These are phyloP conservation scores for Sarcophaga subvicina DNA, from an alignment of 2,888 invertebrate genomes.

Conservation along the genomic window DNA sequence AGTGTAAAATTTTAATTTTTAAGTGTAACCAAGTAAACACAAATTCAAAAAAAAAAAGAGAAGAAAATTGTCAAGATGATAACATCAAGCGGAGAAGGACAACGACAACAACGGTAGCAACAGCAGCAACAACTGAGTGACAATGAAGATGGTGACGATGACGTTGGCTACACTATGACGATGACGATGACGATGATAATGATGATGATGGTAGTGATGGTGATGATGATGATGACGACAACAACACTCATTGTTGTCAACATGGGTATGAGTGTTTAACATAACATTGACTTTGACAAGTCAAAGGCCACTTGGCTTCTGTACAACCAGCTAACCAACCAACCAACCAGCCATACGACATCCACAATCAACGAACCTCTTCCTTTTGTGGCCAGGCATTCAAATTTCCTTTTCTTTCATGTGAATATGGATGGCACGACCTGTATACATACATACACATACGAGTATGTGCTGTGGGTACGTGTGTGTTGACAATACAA, in stretches of 20 bases:
- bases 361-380: conserved; percentile 7
- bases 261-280: conserved; percentile 68
- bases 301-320: conserved; percentile 71
- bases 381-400: conserved; percentile 38
- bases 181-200: conserved; percentile 25
- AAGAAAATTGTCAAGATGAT: conserved; percentile 58
- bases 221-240: conserved; percentile 53
- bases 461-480: neutral
- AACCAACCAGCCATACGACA: neutral
- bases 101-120: conserved; percentile 11
- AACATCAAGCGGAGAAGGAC: conserved; percentile 51
- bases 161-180: neutral
- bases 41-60: neutral
- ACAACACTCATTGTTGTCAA: conserved; percentile 67
- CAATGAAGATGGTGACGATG: conserved; percentile 14
- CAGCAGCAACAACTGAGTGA: conserved; percentile 14
- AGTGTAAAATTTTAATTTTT: conserved; percentile 34
- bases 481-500: conserved; percentile 18
- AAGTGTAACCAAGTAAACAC: conserved; percentile 51
- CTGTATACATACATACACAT: neutral
- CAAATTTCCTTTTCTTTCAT: conserved; percentile 15
- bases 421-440: neutral
- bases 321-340: conserved; percentile 35
- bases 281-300: conserved; percentile 71
- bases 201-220: conserved; percentile 30